These are phyloP conservation scores for Psilanteris sp. DNA, from an alignment of 1,140 invertebrate genomes.

Conservation along the genomic window DNA sequence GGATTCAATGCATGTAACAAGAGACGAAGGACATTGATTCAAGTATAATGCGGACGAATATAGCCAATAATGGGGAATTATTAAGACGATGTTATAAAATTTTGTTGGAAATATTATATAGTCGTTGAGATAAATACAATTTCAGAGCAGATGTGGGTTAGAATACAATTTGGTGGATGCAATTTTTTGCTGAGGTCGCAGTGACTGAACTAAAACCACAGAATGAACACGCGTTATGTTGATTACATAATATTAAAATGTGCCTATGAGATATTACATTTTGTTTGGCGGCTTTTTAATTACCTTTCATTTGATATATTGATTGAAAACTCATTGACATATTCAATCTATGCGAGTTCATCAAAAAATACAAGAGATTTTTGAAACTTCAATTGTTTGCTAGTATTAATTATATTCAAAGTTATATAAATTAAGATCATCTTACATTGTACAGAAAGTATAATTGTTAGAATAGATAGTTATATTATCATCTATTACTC, in stretches of 20 bases:
- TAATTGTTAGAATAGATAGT: slow-evolving; percentile 79
- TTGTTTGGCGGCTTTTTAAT: neutral
- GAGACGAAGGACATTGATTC: slow-evolving; percentile 40
- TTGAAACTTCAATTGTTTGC: slow-evolving; percentile 58
- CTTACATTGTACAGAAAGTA: slow-evolving; percentile 78
- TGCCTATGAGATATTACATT: slow-evolving; percentile 28
- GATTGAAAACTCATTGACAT: neutral
- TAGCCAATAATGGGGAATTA: slow-evolving; percentile 64
- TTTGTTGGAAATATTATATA: slow-evolving; percentile 78
- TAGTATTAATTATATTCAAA: slow-evolving; percentile 64
- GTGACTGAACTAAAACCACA: slow-evolving; percentile 2
- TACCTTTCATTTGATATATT: neutral
- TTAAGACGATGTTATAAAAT: slow-evolving; percentile 66
- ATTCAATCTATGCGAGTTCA: slow-evolving; percentile 11
- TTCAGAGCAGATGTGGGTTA: slow-evolving; percentile 68
- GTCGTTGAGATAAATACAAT: slow-evolving; percentile 73
- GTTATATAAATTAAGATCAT: slow-evolving; percentile 69
- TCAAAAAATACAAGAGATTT: slow-evolving; percentile 4
- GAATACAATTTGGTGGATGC: no score
- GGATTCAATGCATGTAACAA: slow-evolving; percentile 22
- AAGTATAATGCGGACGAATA: slow-evolving; percentile 55
- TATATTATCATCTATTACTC: slow-evolving; percentile 74
- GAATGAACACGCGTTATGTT: neutral
- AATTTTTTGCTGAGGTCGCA: slow-evolving; percentile 14
- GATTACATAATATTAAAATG: slow-evolving; percentile 18